Base-by-base conservation (phyloP, 2,113 vertebrate species). In the Corythornis vintsioides region DNA sequence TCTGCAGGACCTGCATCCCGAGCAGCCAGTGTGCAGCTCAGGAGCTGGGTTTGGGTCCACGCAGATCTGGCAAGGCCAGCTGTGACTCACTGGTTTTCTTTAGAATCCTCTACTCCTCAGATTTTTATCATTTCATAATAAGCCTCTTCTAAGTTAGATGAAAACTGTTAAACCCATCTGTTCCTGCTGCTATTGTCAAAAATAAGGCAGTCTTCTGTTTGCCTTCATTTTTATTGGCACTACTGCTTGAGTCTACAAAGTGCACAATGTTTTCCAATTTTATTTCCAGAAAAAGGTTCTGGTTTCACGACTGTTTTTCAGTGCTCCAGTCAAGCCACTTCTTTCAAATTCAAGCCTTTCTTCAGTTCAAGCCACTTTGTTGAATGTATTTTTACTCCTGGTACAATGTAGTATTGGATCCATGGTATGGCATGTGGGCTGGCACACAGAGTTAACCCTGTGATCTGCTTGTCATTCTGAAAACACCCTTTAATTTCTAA, bases 131-230 rank as follows among this genome's bases (percentile, higher is more conserved):
- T 88, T 93, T 94, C 79, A 81, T 59, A 95, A 92, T 92, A 94
- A 88, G 69, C 43, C 72, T 88, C 50, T 71, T 83, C 67, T 63
- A 76, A 87, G 78, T 79, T 91, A 82, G 52, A 75, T 64, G 78
- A 91, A 95, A 91, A 95, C 72, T 64, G 38, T 92, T 92, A 63
- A 91, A 93, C 71, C 71, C 74, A 93, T 93, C 78, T 96, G 90
- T 83, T 94, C 61, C 53, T 83, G 35, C 69, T 93, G 28, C 45
- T 53, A 73, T 82, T 89, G 81, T 94, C 74, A 91, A 66, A 94
- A 92, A 76, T 79, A 89, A 79, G 78, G 84, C 71, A 89, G 82
- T 66, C 67, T 66, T 82, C 89, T 92, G 50, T 90, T 87, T 73
- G 94, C 67, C 81, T 89, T 86, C 70, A 81, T 86, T 95, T 93